A percentile compares a stretch with the other conserved stretches of the same genome.
phyloP scores from a whole-genome alignment of 1,140 invertebrate genomes.

The Daktulosphaira vitifoliae region DNA sequence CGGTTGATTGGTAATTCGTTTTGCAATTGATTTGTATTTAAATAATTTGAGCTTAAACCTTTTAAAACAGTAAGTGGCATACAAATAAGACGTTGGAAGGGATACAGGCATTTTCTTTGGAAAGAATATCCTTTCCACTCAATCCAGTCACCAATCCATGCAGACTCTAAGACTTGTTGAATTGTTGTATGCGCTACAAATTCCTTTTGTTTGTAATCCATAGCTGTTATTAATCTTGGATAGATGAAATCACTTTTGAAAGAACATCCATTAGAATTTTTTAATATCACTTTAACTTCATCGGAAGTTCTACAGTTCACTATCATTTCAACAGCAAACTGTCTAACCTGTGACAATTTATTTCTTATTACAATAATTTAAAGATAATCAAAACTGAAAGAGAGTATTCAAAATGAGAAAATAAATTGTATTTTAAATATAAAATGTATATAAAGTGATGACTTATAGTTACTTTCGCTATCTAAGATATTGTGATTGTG shows the following conservation, averaged over 20 bases:
- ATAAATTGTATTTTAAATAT: too few species aligned
- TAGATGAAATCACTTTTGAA: constrained; percentile 44
- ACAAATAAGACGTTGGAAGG: constrained; percentile 44
- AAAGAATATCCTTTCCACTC: constrained; percentile 47
- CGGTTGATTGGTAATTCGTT: constrained; percentile 50
- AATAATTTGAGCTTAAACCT: constrained; percentile 45
- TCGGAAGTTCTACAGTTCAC: constrained; percentile 53
- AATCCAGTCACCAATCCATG: constrained; percentile 51
- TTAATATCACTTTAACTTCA: constrained; percentile 60
- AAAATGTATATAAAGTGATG: too few species aligned
- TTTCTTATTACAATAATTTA: too few species aligned
- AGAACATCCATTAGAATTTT: constrained; percentile 44
- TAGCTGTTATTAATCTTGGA: constrained; percentile 57
- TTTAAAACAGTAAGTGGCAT: constrained; percentile 47
- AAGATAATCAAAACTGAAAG: too few species aligned
- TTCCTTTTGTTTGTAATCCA: constrained; percentile 62
- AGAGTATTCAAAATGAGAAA: too few species aligned
- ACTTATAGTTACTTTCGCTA: too few species aligned
- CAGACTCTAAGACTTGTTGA: constrained; percentile 50
- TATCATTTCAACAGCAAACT: constrained; percentile 56
- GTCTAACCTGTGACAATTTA: constrained; percentile 45
- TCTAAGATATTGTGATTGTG: too few species aligned
- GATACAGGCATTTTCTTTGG: constrained; percentile 41
- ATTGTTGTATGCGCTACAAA: constrained; percentile 67
- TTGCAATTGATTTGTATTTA: constrained; percentile 40